These are phyloP conservation scores for Atlantisia rogersi DNA, from an alignment of 2,113 vertebrate species.

Conservation along the genomic window DNA sequence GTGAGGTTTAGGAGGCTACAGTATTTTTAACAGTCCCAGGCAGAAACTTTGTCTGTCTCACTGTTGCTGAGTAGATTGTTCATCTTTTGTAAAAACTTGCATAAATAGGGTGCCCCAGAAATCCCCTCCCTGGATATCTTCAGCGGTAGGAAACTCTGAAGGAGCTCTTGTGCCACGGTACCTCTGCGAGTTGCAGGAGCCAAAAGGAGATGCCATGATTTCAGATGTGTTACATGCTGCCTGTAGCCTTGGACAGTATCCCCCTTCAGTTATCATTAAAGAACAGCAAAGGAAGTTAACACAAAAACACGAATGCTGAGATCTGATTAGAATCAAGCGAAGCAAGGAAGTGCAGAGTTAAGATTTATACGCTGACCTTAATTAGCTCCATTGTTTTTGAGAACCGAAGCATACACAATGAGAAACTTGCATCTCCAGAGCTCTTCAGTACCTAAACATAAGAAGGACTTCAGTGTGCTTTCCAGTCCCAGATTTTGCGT, in stretches of 20 bases:
- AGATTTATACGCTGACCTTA: constrained; percentile 65
- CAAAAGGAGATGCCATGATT: not conserved
- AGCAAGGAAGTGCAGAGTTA: constrained; percentile 67
- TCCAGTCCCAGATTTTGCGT: not conserved
- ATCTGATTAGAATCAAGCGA: constrained; percentile 62
- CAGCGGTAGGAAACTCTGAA: not conserved
- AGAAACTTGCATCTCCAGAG: constrained; percentile 43
- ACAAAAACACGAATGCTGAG: constrained; percentile 54
- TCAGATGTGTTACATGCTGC: not conserved
- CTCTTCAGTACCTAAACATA: not conserved
- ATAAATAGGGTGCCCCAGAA: not conserved
- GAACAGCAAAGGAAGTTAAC: constrained; percentile 66
- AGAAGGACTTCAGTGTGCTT: not conserved
- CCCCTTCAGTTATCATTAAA: constrained; percentile 55
- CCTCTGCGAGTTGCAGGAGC: not conserved
- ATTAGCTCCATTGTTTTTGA: constrained; percentile 69
- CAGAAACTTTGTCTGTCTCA: not conserved
- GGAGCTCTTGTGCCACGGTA: not conserved
- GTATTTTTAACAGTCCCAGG: not conserved
- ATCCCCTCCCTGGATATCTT: fast-evolving
- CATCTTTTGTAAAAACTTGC: not conserved
- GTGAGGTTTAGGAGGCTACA: not conserved
- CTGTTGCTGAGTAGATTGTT: not conserved
- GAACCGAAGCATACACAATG: constrained; percentile 34
- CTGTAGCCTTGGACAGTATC: constrained; percentile 18